These are phyloP conservation scores for Lottia gigantea DNA, from an alignment of 2,888 invertebrate genomes.

Conservation along the genomic window DNA sequence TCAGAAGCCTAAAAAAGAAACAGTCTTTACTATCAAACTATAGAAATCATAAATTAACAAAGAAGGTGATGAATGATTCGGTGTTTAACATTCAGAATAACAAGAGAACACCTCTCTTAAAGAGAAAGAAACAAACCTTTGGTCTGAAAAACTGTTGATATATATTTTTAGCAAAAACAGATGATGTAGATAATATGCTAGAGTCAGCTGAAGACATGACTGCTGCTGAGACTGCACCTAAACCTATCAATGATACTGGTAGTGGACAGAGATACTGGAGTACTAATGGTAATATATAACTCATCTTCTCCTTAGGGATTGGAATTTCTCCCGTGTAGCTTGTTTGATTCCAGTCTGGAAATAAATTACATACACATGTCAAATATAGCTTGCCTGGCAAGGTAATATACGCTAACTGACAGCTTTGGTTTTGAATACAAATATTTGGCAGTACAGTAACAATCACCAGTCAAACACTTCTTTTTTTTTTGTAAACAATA, in stretches of 20 bases:
- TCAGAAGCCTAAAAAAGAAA: constrained; percentile 40
- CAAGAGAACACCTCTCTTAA: too few species aligned
- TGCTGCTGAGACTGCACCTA: constrained; percentile 41
- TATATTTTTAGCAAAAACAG: constrained; percentile 36
- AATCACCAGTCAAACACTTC: too few species aligned
- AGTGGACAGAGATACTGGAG: constrained; percentile 38
- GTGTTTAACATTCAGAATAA: too few species aligned
- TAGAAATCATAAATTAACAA: too few species aligned
- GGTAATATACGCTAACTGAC: too few species aligned
- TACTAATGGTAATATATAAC: constrained; percentile 32
- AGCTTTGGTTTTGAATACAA: too few species aligned
- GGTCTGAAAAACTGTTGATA: constrained; percentile 32
- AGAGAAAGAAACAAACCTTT: constrained; percentile 21
- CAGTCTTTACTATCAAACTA: neutral
- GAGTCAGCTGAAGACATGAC: constrained; percentile 45
- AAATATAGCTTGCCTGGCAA: too few species aligned
- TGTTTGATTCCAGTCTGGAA: constrained; percentile 39
- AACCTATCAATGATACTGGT: constrained; percentile 34
- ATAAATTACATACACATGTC: neutral
- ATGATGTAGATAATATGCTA: constrained; percentile 31
- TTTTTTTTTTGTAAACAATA: too few species aligned
- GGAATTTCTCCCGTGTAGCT: constrained; percentile 25
- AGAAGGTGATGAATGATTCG: neutral
- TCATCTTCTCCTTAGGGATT: constrained; percentile 21
- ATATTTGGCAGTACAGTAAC: too few species aligned